Evolutionary conservation across 92 coral and sea anemone species (phyloP).

Genomic region (Nematostella vectensis): DNA sequence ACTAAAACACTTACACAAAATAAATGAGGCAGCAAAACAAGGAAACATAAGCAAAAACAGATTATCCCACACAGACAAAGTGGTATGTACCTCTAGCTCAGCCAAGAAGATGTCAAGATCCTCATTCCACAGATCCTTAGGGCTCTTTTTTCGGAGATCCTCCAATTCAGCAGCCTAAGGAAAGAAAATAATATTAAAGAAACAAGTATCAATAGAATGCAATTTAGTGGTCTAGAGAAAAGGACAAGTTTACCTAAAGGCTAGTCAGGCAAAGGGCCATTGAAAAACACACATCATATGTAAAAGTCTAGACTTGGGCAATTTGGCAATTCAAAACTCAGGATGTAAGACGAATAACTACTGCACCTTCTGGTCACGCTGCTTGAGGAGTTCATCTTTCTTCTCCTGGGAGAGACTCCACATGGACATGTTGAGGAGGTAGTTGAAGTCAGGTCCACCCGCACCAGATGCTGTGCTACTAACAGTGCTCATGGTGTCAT

Average conservation of each 20-base stretch:
- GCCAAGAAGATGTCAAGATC: conserved; percentile 69
- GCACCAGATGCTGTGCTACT: conserved; percentile 59
- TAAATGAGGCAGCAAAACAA: too few species aligned
- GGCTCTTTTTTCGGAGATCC: conserved; percentile 53
- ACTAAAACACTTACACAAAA: too few species aligned
- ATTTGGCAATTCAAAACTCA: too few species aligned
- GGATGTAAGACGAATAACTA: too few species aligned
- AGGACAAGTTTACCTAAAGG: too few species aligned
- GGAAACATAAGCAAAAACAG: too few species aligned
- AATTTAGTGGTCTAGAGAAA: too few species aligned
- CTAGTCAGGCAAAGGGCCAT: too few species aligned
- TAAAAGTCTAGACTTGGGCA: too few species aligned
- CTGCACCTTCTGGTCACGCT: conserved; percentile 77
- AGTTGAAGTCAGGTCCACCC: conserved; percentile 84
- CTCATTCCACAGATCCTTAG: conserved; percentile 68
- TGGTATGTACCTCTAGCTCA: conserved; percentile 49
- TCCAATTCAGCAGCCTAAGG: conserved; percentile 67
- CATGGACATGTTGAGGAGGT: conserved; percentile 75
- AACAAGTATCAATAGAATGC: background rate
- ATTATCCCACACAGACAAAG: too few species aligned
- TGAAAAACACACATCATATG: too few species aligned
- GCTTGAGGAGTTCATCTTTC: conserved; percentile 84
- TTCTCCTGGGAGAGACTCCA: conserved; percentile 79
- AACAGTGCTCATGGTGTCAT: conserved; percentile 58
- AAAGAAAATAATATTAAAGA: background rate